Evolutionary conservation across 2,797 vertebrate species (phyloP).

Genomic region (Champsocephalus gunnari): DNA sequence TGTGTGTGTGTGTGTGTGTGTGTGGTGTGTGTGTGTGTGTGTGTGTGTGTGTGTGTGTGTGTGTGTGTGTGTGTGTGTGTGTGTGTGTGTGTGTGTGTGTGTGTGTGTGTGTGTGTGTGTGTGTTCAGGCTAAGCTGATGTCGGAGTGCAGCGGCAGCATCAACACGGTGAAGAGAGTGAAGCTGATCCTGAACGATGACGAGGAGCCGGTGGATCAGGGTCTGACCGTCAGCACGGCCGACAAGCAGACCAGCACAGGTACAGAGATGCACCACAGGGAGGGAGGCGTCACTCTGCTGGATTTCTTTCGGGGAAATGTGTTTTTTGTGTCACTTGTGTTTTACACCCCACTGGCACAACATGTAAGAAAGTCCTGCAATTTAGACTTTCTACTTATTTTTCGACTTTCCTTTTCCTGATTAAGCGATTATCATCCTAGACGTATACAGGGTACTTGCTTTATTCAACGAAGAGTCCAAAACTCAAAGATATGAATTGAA

Average conservation of each 20-base stretch:
- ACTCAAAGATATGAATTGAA: background rate
- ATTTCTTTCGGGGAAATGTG: background rate
- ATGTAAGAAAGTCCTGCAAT: background rate
- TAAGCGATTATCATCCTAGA: background rate
- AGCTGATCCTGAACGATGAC: slow-evolving; percentile 77
- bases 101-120: background rate
- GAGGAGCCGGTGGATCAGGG: slow-evolving; percentile 81
- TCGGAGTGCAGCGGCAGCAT: slow-evolving; percentile 83
- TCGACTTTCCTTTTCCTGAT: background rate
- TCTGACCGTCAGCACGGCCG: slow-evolving; percentile 68
- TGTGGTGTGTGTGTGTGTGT: slow-evolving; percentile 1
- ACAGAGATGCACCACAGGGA: background rate
- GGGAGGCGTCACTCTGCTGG: background rate
- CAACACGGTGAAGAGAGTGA: slow-evolving; percentile 78
- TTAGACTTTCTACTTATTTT: background rate
- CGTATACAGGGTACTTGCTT: fast-evolving
- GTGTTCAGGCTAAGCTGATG: slow-evolving; percentile 86
- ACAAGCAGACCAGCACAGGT: slow-evolving; percentile 84
- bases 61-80: too few species aligned
- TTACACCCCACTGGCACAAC: background rate
- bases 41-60: background rate
- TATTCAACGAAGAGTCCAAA: background rate
- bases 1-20: too few species aligned
- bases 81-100: too few species aligned
- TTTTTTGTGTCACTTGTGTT: background rate